Conservation (phyloP, 2,888 invertebrate genomes). For the Balanococcus diminutus region DNA sequence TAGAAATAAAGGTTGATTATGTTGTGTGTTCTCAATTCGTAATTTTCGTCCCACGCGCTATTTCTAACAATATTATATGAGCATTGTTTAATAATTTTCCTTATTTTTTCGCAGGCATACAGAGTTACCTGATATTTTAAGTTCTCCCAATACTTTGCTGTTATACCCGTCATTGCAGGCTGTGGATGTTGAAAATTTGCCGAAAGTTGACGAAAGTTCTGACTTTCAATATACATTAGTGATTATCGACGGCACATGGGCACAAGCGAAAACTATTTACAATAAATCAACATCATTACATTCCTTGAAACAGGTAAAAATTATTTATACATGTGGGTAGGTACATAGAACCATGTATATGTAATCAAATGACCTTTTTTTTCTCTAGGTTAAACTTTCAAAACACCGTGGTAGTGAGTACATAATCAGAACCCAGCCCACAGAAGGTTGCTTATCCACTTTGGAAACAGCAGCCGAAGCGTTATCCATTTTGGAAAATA, state of each 20-base stretch:
- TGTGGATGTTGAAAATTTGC: slow-evolving; percentile 69
- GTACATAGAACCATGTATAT: no score
- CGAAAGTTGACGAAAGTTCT: slow-evolving; percentile 61
- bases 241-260: slow-evolving; percentile 93
- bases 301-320: slow-evolving; percentile 69
- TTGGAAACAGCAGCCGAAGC: slow-evolving; percentile 84
- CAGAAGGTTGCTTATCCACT: slow-evolving; percentile 88
- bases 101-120: slow-evolving; percentile 61
- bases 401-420: slow-evolving; percentile 79
- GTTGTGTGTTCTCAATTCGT: not conserved
- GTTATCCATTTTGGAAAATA: slow-evolving; percentile 76
- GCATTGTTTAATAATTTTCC: not conserved
- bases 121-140: slow-evolving; percentile 71
- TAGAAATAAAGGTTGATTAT: not conserved
- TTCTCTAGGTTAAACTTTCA: slow-evolving; percentile 73
- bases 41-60: not conserved
- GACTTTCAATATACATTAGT: slow-evolving; percentile 74
- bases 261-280: slow-evolving; percentile 91
- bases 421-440: slow-evolving; percentile 91
- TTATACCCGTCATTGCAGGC: slow-evolving; percentile 82
- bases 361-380: not conserved
- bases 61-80: not conserved
- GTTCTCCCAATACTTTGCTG: slow-evolving; percentile 72
- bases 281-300: slow-evolving; percentile 79
- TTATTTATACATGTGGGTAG: no score